Evolutionary conservation across 2,797 vertebrate genomes (phyloP).

Genomic region (Protonibea diacanthus): DNA sequence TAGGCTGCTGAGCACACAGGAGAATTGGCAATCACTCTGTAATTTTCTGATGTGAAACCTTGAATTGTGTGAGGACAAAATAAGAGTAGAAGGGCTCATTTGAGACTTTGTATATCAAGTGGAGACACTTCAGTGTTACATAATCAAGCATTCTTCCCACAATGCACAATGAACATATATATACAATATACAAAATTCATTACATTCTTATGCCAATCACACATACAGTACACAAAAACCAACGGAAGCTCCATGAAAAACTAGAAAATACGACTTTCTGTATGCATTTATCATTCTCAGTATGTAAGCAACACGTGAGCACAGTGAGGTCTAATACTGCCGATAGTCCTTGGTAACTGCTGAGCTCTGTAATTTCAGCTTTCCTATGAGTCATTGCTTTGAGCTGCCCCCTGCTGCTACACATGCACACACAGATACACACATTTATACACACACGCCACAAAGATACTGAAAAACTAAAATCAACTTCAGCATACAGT

Average conservation of each 20-base stretch:
- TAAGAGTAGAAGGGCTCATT: slow-evolving; percentile 48
- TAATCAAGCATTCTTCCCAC: slow-evolving; percentile 37
- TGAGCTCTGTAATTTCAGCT: slow-evolving; percentile 75
- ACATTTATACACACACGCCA: slow-evolving; percentile 31
- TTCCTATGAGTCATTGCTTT: slow-evolving; percentile 74
- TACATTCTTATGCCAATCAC: slow-evolving; percentile 14
- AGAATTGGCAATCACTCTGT: slow-evolving; percentile 56
- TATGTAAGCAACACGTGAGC: slow-evolving; percentile 43
- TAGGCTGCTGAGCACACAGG: slow-evolving; percentile 42
- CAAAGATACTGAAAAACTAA: slow-evolving; percentile 59
- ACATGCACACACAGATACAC: slow-evolving; percentile 39
- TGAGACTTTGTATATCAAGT: slow-evolving; percentile 44
- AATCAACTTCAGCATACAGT: slow-evolving; percentile 50
- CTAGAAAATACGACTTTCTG: slow-evolving; percentile 10
- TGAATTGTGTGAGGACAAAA: slow-evolving; percentile 47
- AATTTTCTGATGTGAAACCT: slow-evolving; percentile 53
- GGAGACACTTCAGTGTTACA: slow-evolving; percentile 40
- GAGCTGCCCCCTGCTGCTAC: slow-evolving; percentile 58
- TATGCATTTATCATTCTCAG: slow-evolving; percentile 7
- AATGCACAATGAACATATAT: slow-evolving; percentile 46
- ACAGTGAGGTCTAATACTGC: slow-evolving; percentile 44
- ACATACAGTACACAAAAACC: background rate
- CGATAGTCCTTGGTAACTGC: slow-evolving; percentile 56
- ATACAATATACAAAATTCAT: slow-evolving; percentile 47
- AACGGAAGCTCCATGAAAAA: slow-evolving; percentile 20